phyloP scores from a whole-genome alignment of 2,888 invertebrate genomes.

The Leucophenga montana region DNA sequence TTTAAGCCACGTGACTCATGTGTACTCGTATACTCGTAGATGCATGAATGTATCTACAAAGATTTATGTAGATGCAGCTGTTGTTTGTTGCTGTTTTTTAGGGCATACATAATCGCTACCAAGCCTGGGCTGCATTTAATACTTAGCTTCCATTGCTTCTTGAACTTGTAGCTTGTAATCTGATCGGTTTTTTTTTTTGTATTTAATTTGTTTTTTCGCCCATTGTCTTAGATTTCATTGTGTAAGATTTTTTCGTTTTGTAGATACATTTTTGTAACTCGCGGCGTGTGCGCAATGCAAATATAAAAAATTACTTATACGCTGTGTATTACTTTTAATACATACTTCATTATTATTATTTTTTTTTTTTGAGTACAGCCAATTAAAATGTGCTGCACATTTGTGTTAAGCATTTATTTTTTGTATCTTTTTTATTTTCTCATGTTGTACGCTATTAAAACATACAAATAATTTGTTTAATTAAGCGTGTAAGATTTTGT shows the following conservation, averaged over 20 bases:
- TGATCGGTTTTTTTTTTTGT: constrained; percentile 30
- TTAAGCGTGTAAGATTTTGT: constrained; percentile 61
- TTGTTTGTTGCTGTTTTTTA: constrained; percentile 30
- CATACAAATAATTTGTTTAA: constrained; percentile 61
- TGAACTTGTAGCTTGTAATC: constrained; percentile 28
- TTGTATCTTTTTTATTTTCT: constrained; percentile 31
- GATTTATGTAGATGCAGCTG: background rate
- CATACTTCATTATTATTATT: constrained; percentile 43
- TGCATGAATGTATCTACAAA: background rate
- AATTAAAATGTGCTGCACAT: constrained; percentile 18
- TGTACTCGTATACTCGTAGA: constrained; percentile 1
- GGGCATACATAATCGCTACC: constrained; percentile 12
- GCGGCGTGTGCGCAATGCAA: constrained; percentile 51
- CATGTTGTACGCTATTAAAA: constrained; percentile 33
- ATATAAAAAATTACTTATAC: constrained; percentile 34
- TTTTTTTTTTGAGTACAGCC: constrained; percentile 22
- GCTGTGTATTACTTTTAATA: constrained; percentile 27
- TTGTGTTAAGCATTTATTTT: background rate
- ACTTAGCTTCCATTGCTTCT: background rate
- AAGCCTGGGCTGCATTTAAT: background rate
- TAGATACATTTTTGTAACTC: constrained; percentile 46
- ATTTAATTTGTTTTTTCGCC: constrained; percentile 33
- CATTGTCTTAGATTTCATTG: constrained; percentile 62
- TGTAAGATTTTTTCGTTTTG: constrained; percentile 44
- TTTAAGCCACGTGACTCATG: constrained; percentile 57